phyloP scores from a whole-genome alignment of 2,797 vertebrate genomes.

The Loriculus beryllinus region DNA sequence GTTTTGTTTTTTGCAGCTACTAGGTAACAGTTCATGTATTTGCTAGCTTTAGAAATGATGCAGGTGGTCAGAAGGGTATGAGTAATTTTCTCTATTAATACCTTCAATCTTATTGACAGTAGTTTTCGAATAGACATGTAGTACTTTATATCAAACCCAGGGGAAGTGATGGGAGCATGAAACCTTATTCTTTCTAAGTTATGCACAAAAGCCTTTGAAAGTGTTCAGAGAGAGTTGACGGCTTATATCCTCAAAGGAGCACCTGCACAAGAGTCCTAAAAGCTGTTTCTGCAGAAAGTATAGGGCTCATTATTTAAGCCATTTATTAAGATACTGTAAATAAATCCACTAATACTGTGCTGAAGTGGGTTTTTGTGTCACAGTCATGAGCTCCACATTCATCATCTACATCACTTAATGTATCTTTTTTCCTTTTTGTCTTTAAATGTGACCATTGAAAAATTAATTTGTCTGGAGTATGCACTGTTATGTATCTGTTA shows the following conservation, averaged over 20 bases:
- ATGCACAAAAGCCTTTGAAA: neutral
- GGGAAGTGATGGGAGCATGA: neutral
- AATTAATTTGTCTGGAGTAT: neutral
- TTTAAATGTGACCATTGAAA: neutral
- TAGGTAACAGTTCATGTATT: conserved; percentile 41
- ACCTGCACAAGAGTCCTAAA: neutral
- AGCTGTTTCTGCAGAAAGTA: neutral
- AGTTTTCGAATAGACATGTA: neutral
- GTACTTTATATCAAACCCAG: neutral
- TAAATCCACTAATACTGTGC: neutral
- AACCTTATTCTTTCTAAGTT: neutral
- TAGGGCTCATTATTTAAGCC: neutral
- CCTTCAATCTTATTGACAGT: neutral
- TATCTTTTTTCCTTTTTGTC: neutral
- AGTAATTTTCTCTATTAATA: neutral
- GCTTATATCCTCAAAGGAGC: neutral
- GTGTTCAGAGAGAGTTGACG: neutral
- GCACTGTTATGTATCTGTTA: neutral
- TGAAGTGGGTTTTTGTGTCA: neutral
- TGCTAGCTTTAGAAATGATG: conserved; percentile 8
- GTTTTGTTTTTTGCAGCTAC: conserved; percentile 18
- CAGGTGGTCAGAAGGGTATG: neutral
- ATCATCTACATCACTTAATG: neutral
- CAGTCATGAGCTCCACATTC: neutral
- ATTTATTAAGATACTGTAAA: neutral